Evolutionary conservation across 2,113 vertebrate genomes (phyloP).

Genomic region (Illadopsis cleaveri): DNA sequence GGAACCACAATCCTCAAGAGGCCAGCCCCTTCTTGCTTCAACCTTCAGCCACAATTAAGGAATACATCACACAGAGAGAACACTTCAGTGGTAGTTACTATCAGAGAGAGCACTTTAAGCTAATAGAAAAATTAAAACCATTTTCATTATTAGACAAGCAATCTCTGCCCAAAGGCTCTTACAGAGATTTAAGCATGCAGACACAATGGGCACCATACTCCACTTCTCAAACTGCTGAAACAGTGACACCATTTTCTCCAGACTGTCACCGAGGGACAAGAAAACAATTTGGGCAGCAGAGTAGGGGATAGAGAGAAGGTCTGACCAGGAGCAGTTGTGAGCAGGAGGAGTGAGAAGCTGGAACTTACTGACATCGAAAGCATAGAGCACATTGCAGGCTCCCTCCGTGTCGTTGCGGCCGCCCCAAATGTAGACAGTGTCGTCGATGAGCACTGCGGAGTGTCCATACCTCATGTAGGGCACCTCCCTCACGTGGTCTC

Average conservation of each 20-base stretch:
- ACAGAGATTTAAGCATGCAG: not conserved
- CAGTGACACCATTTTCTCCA: not conserved
- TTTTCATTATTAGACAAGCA: not conserved
- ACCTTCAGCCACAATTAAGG: not conserved
- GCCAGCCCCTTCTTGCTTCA: not conserved
- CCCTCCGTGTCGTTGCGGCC: slow-evolving; percentile 97
- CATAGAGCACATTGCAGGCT: slow-evolving; percentile 98
- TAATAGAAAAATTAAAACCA: not conserved
- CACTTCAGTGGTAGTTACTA: not conserved
- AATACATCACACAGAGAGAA: not conserved
- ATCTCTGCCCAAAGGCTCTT: not conserved
- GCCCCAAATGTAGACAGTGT: slow-evolving; percentile 95
- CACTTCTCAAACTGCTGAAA: not conserved
- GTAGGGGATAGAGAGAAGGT: not conserved
- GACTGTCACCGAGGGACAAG: not conserved
- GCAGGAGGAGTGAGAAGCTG: not conserved
- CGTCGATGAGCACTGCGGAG: slow-evolving; percentile 94
- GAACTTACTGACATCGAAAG: slow-evolving; percentile 96
- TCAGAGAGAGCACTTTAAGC: not conserved
- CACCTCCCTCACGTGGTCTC: slow-evolving; percentile 87
- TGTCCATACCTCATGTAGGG: slow-evolving; percentile 99
- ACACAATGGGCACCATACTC: not conserved
- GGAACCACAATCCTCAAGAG: not conserved
- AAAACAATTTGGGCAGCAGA: not conserved
- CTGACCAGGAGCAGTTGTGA: not conserved